These are phyloP conservation scores for Crocodylus rhombifer DNA, from an alignment of 2,797 vertebrate species.

Conservation along the genomic window DNA sequence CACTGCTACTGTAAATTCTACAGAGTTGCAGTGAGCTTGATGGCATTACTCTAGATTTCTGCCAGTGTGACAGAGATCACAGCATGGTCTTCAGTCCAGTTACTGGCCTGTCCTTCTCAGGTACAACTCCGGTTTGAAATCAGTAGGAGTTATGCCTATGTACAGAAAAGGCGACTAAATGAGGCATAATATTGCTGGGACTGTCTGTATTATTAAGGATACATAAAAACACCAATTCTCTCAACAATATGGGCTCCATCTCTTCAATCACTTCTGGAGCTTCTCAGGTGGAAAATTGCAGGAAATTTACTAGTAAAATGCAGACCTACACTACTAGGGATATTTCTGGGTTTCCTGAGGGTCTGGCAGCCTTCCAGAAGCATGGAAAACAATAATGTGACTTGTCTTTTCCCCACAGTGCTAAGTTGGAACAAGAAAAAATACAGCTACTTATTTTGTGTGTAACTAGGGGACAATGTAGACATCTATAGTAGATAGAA, in stretches of 20 bases:
- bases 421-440: not conserved
- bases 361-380: not conserved
- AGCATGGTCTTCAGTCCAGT: slow-evolving; percentile 47
- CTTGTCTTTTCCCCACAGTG: not conserved
- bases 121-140: not conserved
- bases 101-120: not conserved
- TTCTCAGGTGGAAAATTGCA: not conserved
- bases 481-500: not conserved
- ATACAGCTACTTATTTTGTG: not conserved
- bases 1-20: slow-evolving; percentile 30
- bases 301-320: slow-evolving; percentile 3
- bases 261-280: rapidly evolving
- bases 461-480: rapidly evolving
- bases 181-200: not conserved
- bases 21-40: not conserved
- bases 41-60: slow-evolving; percentile 31
- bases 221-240: not conserved
- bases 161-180: not conserved
- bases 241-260: not conserved
- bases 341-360: slow-evolving; percentile 28
- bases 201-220: not conserved
- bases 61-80: not conserved
- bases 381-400: not conserved
- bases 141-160: not conserved
- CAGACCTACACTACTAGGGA: slow-evolving; percentile 4